Percentiles rank a stretch among this genome's conserved stretches.
phyloP scores from a whole-genome alignment of 2,113 vertebrate genomes.

The Daphoenositta chrysoptera region DNA sequence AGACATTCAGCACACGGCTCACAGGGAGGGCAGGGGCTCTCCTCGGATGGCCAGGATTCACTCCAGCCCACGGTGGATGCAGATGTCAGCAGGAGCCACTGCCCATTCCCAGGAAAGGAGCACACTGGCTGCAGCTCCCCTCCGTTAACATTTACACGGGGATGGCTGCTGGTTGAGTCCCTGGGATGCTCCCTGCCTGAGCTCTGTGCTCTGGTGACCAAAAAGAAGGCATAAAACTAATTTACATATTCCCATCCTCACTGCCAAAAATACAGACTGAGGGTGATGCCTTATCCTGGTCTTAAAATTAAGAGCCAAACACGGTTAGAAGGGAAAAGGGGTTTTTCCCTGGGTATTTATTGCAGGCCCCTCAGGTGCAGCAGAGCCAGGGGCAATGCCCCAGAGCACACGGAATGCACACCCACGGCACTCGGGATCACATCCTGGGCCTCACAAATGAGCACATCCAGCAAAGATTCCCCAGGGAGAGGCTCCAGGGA shows the following conservation, averaged over 20 bases:
- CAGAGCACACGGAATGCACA: too few species aligned
- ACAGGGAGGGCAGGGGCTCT: background rate
- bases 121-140: rapidly evolving
- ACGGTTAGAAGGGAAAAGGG: too few species aligned
- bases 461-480: too few species aligned
- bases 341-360: too few species aligned
- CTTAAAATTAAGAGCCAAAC: too few species aligned
- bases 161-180: background rate
- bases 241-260: background rate
- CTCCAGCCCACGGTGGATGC: background rate
- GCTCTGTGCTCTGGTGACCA: background rate
- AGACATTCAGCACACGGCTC: rapidly evolving
- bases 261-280: background rate
- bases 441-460: too few species aligned
- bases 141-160: background rate
- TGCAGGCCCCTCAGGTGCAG: too few species aligned
- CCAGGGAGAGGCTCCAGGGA: too few species aligned
- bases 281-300: too few species aligned
- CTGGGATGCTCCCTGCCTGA: background rate
- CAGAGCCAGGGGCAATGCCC: too few species aligned
- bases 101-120: rapidly evolving
- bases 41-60: background rate
- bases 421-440: too few species aligned
- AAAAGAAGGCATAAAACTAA: background rate
- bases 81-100: background rate